These are phyloP conservation scores for Apolygus lucorum DNA, from an alignment of 1,140 invertebrate genomes.

Conservation along the genomic window DNA sequence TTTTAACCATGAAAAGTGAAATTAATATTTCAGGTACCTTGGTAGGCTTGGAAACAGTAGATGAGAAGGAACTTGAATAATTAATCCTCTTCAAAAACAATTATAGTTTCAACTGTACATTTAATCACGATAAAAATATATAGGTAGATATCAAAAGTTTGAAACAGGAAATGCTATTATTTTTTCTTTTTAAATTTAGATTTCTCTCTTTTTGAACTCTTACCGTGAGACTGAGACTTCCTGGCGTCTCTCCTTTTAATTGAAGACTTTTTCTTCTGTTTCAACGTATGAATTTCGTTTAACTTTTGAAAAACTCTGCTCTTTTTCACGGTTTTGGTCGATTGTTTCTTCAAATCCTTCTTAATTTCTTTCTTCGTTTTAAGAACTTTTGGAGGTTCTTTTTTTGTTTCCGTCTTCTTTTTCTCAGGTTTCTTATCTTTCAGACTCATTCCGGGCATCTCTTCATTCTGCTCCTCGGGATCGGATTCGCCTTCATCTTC, in stretches of 20 bases:
- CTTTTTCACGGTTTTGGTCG: conserved; percentile 56
- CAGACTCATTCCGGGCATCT: conserved; percentile 51
- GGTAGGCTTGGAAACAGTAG: too few species aligned
- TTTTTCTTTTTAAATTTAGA: not conserved
- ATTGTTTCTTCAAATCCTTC: conserved; percentile 53
- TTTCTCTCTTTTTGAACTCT: not conserved
- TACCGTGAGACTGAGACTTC: conserved; percentile 1
- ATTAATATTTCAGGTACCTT: too few species aligned
- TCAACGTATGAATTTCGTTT: conserved; percentile 49
- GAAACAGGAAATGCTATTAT: too few species aligned
- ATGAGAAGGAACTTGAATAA: too few species aligned
- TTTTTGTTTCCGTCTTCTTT: not conserved
- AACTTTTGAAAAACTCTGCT: conserved; percentile 65
- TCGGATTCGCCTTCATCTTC: conserved; percentile 25
- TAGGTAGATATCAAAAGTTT: too few species aligned
- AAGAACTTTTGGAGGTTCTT: not conserved
- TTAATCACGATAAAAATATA: too few species aligned
- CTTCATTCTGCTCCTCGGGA: conserved; percentile 37
- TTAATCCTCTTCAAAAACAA: too few species aligned
- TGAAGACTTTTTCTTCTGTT: conserved; percentile 33
- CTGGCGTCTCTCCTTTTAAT: not conserved
- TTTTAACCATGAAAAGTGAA: too few species aligned
- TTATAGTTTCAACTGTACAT: too few species aligned
- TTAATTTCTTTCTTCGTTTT: conserved; percentile 56
- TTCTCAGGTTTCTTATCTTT: not conserved